phyloP scores from a whole-genome alignment of 2,797 vertebrate species.

The Valencia hispanica region DNA sequence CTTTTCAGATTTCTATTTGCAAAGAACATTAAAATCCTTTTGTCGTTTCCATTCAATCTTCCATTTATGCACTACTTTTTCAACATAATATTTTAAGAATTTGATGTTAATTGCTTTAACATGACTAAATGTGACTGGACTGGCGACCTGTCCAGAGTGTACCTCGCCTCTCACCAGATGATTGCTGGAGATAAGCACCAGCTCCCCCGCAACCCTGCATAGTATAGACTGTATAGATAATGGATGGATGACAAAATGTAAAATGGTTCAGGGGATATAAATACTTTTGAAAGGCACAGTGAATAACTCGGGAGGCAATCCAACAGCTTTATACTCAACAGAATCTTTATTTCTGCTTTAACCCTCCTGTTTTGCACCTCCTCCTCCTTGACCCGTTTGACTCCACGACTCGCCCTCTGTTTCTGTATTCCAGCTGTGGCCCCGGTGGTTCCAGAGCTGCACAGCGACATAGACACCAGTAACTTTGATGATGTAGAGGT shows the following conservation, averaged over 20 bases:
- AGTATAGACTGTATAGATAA: no score
- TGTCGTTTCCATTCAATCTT: background rate
- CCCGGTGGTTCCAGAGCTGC: conserved; percentile 96
- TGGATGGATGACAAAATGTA: background rate
- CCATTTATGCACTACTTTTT: background rate
- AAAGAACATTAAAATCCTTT: background rate
- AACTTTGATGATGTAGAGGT: conserved; percentile 98
- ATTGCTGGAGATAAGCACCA: no score
- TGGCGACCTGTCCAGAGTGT: no score
- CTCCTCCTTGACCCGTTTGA: conserved; percentile 1
- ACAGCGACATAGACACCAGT: conserved; percentile 94
- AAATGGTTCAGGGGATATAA: background rate
- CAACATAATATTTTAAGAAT: background rate
- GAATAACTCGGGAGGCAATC: background rate
- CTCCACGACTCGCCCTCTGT: conserved; percentile 26
- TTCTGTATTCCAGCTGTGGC: conserved; percentile 86
- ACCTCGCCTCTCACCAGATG: no score
- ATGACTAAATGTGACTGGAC: background rate
- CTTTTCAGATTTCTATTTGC: background rate
- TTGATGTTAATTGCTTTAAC: background rate
- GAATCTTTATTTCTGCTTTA: conserved; percentile 1
- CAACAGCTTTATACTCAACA: background rate
- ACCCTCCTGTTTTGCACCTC: conserved; percentile 21
- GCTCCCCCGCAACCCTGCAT: no score
- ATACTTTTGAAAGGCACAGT: background rate